Base-by-base conservation (phyloP, 1,140 invertebrate species). In the Brachionus sp. region DNA sequence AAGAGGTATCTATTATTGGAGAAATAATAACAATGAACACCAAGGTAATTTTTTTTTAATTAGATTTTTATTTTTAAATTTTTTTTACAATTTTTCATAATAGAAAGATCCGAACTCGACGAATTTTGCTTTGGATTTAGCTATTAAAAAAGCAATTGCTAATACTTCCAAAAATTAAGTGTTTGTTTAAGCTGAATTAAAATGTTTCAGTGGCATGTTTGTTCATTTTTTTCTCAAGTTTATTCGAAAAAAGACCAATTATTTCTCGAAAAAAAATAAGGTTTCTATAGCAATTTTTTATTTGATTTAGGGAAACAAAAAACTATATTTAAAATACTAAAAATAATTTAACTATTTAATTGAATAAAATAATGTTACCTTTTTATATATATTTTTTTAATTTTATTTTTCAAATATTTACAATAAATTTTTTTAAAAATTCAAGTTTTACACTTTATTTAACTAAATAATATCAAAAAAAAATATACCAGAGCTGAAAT, bases 201-300 rank as follows among this genome's bases (percentile, higher is more conserved):
- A 66, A 66, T 33, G 33, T 66, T 39, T 39, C 50, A 19, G 19
- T 57, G 19, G 16, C 13, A 70, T 70, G 66, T 70, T 70, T 70
- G 3, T 37, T 19, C 33, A 42, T 16, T 19, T 70, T 70, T 37
- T 37, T 70, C 66, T 70, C 35, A 70, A 70, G 16, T 70, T 39
- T 39, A 37, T 39, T 39, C n/a, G 9, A 70, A 35, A 70, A 39
- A 35, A 9, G 16, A 39, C 16, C 7, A 35, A 37, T 70, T 39
- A 37, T 42, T 35, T 70, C 16, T 9, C 5, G 37, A 70, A 39
- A 70, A 16, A 64, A 66, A 29, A n/a, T n/a, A 66, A 70, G 66
- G 66, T 70, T 70, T 70, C 66, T 70, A 70, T 70, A 70, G 66
- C 66, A 70, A 70, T 70, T 37, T 70, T 70, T 70, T 70, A 70